Conservation (phyloP, 2,797 vertebrate species). For the Sphenopsis melanotis region DNA sequence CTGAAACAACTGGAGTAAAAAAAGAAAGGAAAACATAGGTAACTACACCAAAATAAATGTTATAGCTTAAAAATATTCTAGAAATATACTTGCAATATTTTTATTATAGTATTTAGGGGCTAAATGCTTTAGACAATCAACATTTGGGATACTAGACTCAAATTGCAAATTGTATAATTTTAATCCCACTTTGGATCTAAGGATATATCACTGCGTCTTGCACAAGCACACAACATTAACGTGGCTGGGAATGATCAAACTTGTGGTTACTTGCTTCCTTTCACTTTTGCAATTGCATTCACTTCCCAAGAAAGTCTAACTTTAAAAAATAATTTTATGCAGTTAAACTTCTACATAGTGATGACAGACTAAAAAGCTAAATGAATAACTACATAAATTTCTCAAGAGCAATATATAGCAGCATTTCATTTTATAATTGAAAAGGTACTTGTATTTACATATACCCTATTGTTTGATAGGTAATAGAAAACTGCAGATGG, state of each 20-base stretch:
- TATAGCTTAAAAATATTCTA: constrained; percentile 33
- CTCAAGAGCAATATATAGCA: constrained; percentile 44
- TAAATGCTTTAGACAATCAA: constrained; percentile 43
- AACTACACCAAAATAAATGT: constrained; percentile 41
- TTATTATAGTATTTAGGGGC: neutral
- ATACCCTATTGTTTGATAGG: neutral
- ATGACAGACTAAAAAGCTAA: constrained; percentile 16
- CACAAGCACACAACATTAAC: neutral
- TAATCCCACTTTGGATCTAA: constrained; percentile 16
- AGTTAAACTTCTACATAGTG: constrained; percentile 4
- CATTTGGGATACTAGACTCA: constrained; percentile 16
- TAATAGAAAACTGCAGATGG: constrained; percentile 37
- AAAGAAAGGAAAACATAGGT: constrained; percentile 19
- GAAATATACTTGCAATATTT: constrained; percentile 43
- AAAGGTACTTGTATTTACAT: constrained; percentile 43
- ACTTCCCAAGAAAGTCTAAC: neutral
- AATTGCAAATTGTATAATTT: constrained; percentile 4
- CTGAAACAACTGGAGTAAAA: constrained; percentile 7
- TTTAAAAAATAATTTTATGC: constrained; percentile 25
- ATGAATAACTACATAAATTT: neutral
- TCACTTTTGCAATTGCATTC: neutral
- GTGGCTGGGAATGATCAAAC: neutral
- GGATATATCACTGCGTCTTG: neutral
- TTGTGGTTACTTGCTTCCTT: neutral
- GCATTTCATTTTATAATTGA: constrained; percentile 40